Evolutionary conservation across 2,113 vertebrate species (phyloP).

Genomic region (Lepus europaeus): DNA sequence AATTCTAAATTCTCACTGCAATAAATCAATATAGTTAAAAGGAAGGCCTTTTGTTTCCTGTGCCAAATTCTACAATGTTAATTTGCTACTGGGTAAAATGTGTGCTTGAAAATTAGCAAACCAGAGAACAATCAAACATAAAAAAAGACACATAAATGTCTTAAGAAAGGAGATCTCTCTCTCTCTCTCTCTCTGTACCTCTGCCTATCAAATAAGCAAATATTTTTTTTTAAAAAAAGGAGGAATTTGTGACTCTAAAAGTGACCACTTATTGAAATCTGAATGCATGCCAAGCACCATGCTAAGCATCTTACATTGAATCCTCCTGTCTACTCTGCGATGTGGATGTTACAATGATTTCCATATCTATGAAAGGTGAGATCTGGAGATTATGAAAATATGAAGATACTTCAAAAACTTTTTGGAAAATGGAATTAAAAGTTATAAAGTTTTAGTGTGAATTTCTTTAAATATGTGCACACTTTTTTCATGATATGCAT

Average conservation of each 20-base stretch:
- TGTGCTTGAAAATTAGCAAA: not conserved
- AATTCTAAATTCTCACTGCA: conserved; percentile 52
- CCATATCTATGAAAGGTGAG: not conserved
- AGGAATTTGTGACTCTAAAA: not conserved
- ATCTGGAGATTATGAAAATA: not conserved
- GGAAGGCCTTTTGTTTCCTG: not conserved
- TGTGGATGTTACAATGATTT: not conserved
- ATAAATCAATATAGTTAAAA: conserved; percentile 57
- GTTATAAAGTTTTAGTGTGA: too few relatives aligned
- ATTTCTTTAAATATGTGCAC: too few relatives aligned
- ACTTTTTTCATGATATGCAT: too few relatives aligned
- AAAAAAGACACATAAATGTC: not conserved
- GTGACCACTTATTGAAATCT: not conserved
- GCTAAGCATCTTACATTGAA: not conserved
- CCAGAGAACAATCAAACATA: conserved; percentile 33
- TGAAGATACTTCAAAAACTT: too few relatives aligned
- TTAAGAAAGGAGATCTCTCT: not conserved
- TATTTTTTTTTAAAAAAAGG: not conserved
- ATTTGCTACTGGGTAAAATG: not conserved
- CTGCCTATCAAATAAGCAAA: too few relatives aligned
- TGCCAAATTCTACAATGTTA: not conserved
- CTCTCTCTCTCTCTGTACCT: too few relatives aligned
- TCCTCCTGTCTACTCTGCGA: not conserved
- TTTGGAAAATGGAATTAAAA: too few relatives aligned
- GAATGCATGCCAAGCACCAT: not conserved